phyloP scores from a whole-genome alignment of 2,888 invertebrate species.

The Orchesella flavescens region DNA sequence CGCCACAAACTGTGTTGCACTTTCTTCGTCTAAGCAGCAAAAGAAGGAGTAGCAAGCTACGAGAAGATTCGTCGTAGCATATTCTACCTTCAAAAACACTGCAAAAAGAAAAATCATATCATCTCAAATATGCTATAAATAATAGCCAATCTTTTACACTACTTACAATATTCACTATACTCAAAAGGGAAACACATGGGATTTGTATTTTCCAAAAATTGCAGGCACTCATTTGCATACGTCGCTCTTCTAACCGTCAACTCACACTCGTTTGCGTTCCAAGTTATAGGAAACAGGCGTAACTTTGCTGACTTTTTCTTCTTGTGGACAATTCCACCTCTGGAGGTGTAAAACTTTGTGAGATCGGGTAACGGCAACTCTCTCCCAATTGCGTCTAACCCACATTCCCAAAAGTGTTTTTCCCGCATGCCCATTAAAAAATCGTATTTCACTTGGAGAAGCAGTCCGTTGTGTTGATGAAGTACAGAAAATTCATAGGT shows the following conservation, averaged over 20 bases:
- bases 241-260: neutral
- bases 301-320: neutral
- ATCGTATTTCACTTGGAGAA: slow-evolving; percentile 33
- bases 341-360: neutral
- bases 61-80: neutral
- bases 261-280: neutral
- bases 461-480: slow-evolving; percentile 7
- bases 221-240: slow-evolving; percentile 10
- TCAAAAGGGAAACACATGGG: neutral
- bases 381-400: neutral
- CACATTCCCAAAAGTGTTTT: slow-evolving; percentile 32
- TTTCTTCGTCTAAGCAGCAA: neutral
- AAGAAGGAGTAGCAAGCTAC: neutral
- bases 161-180: slow-evolving; percentile 9
- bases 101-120: neutral
- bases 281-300: slow-evolving; percentile 13
- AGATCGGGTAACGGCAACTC: neutral
- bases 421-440: slow-evolving; percentile 27
- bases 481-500: slow-evolving; percentile 12
- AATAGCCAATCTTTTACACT: neutral
- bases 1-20: neutral
- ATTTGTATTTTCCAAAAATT: neutral
- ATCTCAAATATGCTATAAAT: neutral
- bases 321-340: neutral
- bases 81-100: slow-evolving; percentile 20